These are phyloP conservation scores for Pomatostomus ruficeps DNA, from an alignment of 2,113 vertebrate genomes.

Conservation along the genomic window DNA sequence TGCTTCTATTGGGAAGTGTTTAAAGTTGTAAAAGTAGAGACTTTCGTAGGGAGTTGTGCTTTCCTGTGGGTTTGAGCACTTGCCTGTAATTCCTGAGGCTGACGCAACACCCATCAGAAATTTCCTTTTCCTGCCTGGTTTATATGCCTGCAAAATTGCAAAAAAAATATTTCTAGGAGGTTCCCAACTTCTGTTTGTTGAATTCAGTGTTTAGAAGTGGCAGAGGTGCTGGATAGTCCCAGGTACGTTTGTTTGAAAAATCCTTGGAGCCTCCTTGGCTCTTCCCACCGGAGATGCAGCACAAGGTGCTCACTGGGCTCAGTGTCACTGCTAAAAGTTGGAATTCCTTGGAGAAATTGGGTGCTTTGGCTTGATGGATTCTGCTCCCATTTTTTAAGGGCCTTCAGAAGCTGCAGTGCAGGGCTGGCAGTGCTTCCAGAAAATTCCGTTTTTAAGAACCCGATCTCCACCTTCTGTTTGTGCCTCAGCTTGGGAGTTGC, in stretches of 20 bases:
- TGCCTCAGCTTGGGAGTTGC: not conserved
- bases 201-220: not conserved
- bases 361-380: not conserved
- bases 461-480: not conserved
- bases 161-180: not conserved
- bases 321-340: not conserved
- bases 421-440: not conserved
- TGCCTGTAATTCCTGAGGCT: not conserved
- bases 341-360: not conserved
- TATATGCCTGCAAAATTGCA: not conserved
- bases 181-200: not conserved
- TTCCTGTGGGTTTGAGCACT: not conserved
- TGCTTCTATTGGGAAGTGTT: not conserved
- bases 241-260: not conserved
- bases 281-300: not conserved
- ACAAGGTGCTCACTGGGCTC: not conserved
- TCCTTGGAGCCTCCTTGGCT: not conserved
- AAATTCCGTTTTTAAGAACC: not conserved
- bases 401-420: not conserved
- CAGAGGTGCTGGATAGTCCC: slow-evolving; percentile 49
- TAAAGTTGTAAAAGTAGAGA: not conserved
- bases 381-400: not conserved
- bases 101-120: not conserved
- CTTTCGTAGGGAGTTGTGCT: not conserved
- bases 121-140: not conserved